Conservation (phyloP, 2,797 vertebrate species). For the Meriones psammophilus region DNA sequence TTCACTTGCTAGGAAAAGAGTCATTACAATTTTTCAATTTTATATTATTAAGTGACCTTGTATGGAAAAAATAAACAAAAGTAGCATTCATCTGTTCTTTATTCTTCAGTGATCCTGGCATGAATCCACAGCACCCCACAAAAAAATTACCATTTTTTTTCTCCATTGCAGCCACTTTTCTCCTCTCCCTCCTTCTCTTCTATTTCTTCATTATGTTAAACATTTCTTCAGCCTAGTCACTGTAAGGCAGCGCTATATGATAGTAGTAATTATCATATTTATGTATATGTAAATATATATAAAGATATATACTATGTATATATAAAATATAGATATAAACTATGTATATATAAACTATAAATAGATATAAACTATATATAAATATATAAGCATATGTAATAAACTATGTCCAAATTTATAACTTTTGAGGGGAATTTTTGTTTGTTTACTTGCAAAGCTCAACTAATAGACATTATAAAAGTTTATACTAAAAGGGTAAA, state of each 20-base stretch:
- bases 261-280: not conserved
- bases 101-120: not conserved
- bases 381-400: no score
- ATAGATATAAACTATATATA: no score
- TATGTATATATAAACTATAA: no score
- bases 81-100: not conserved
- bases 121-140: not conserved
- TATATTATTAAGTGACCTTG: not conserved
- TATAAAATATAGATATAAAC: no score
- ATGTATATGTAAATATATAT: no score
- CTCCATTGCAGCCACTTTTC: not conserved
- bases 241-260: not conserved
- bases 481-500: no score
- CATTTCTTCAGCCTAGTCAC: not conserved
- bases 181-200: not conserved
- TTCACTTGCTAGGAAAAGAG: not conserved
- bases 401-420: no score
- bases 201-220: not conserved
- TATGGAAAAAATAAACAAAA: not conserved
- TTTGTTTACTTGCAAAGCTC: no score
- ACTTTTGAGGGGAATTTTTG: no score
- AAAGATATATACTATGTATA: no score
- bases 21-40: not conserved
- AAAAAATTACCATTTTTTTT: slow-evolving; percentile 1
- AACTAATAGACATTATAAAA: no score